Evolutionary conservation across 2,797 vertebrate genomes (phyloP).

Genomic region (Neoniphon sammara): DNA sequence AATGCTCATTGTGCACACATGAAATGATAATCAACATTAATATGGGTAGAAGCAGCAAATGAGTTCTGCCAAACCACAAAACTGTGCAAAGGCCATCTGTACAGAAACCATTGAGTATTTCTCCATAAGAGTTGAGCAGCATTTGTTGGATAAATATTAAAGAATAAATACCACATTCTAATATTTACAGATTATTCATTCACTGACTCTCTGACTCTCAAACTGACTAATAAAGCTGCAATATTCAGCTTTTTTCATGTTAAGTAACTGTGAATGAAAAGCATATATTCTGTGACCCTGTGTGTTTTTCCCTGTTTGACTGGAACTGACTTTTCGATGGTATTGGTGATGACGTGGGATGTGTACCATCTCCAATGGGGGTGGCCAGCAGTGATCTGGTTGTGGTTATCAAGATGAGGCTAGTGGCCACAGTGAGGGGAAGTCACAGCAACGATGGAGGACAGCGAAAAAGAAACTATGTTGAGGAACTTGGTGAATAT

Average conservation of each 20-base stretch:
- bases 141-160: too few relatives aligned
- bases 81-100: too few relatives aligned
- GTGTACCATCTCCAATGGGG: background rate
- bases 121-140: too few relatives aligned
- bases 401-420: background rate
- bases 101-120: too few relatives aligned
- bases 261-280: background rate
- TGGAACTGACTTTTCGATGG: background rate
- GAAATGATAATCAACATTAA: too few relatives aligned
- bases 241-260: background rate
- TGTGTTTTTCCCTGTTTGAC: background rate
- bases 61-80: too few relatives aligned
- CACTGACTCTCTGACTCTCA: background rate
- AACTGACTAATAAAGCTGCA: too few relatives aligned
- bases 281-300: background rate
- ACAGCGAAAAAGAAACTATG: conserved; percentile 14
- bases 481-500: conserved; percentile 14
- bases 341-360: background rate
- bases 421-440: background rate
- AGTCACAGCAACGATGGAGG: conserved; percentile 8
- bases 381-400: background rate
- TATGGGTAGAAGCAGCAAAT: too few relatives aligned
- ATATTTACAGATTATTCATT: conserved; percentile 4
- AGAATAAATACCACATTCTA: background rate
- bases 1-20: too few relatives aligned